These are phyloP conservation scores for Ovibos moschatus DNA, from an alignment of 2,113 vertebrate species.

Conservation along the genomic window DNA sequence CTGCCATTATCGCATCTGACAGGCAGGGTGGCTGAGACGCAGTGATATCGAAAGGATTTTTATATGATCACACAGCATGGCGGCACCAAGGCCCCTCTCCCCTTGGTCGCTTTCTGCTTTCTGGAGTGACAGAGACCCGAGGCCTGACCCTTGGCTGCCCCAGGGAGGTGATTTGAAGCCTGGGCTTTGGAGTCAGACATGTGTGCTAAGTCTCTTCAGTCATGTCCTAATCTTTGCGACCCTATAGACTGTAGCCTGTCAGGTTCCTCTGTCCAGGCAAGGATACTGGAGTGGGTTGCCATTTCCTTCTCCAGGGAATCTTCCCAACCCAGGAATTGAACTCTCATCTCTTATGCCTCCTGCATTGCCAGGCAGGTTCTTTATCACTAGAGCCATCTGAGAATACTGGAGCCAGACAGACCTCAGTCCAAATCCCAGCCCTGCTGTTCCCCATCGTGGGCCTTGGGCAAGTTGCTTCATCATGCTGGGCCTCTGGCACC, in stretches of 20 bases:
- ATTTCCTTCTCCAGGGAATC: not conserved
- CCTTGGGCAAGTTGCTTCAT: not conserved
- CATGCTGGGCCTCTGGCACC: not conserved
- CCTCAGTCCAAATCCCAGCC: not conserved
- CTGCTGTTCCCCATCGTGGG: rapidly evolving
- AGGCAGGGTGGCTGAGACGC: not conserved
- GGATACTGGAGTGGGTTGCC: not conserved
- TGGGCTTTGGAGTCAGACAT: not conserved
- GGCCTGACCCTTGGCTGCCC: not conserved
- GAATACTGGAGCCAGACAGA: not conserved
- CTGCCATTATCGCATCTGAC: not conserved
- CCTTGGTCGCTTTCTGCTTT: not conserved
- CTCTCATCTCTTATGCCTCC: not conserved
- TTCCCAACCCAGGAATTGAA: not conserved
- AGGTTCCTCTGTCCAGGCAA: not conserved
- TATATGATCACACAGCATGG: not conserved
- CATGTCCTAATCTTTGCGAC: rapidly evolving
- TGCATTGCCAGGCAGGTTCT: not conserved
- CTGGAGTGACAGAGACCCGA: not conserved
- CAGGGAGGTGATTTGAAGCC: not conserved
- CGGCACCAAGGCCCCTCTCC: not conserved
- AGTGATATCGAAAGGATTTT: not conserved
- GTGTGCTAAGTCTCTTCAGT: not conserved
- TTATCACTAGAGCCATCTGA: not conserved
- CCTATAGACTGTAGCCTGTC: not conserved